phyloP scores from a whole-genome alignment of 1,140 invertebrate species.

The Zaprionus davidi region DNA sequence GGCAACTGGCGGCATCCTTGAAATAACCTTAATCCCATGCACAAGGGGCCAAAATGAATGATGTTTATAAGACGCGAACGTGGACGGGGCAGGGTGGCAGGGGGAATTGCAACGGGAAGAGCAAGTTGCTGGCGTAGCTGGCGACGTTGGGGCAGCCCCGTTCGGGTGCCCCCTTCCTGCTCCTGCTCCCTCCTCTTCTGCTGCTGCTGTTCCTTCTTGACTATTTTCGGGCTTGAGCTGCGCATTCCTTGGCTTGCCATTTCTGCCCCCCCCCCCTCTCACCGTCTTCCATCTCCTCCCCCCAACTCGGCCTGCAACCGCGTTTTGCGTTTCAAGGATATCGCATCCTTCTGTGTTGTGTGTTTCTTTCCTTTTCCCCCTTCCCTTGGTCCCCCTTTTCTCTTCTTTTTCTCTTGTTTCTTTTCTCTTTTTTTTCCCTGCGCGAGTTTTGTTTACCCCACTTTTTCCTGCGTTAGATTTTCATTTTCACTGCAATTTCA shows the following conservation, averaged over 20 bases:
- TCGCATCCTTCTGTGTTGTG: constrained; percentile 44
- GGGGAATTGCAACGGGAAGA: constrained; percentile 5
- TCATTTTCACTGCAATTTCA: constrained; percentile 82
- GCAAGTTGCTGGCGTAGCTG: constrained; percentile 22
- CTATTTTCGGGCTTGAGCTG: constrained; percentile 39
- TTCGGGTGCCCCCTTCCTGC: not conserved
- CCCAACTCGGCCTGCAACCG: not conserved
- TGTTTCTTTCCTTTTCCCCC: not conserved
- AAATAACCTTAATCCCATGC: constrained; percentile 83
- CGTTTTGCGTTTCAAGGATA: constrained; percentile 77
- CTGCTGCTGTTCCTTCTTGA: not conserved
- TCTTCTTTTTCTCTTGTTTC: not conserved
- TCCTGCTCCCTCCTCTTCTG: not conserved
- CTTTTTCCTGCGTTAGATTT: constrained; percentile 76
- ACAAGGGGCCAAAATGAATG: constrained; percentile 79
- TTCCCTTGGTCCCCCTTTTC: not conserved
- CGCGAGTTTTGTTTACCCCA: constrained; percentile 65
- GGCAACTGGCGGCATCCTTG: constrained; percentile 70
- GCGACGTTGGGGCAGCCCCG: constrained; percentile 6
- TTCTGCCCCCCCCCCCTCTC: constrained; percentile 1
- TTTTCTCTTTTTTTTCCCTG: not conserved
- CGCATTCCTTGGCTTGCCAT: constrained; percentile 47
- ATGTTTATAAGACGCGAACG: constrained; percentile 56
- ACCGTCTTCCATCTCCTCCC: not conserved
- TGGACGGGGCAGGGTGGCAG: not conserved